Evolutionary conservation across 23 tunicate species (phyloP).

Genomic region (Trididemnum nubilum): DNA sequence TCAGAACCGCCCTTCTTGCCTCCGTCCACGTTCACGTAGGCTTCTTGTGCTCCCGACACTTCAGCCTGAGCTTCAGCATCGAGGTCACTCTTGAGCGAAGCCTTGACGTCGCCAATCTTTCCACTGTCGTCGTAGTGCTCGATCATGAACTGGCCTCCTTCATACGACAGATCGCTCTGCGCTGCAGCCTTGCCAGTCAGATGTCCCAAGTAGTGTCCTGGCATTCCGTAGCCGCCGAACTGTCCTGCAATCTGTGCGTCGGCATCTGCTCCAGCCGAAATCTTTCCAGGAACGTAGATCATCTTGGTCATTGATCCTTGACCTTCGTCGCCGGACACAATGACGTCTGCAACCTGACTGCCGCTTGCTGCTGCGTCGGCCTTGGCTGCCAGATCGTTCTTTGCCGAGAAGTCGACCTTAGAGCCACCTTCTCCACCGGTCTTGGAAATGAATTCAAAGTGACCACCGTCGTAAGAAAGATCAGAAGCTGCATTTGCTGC

Average conservation of each 20-base stretch:
- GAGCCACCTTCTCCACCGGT: background rate
- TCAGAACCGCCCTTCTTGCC: background rate
- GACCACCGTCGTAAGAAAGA: background rate
- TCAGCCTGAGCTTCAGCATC: background rate
- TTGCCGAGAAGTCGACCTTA: background rate
- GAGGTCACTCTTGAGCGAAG: background rate
- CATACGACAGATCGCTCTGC: constrained; percentile 1
- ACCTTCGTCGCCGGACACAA: background rate
- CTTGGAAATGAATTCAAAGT: constrained; percentile 2
- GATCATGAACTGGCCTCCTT: background rate
- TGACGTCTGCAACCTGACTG: constrained; percentile 12
- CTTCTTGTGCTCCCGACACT: background rate
- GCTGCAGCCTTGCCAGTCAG: constrained; percentile 5
- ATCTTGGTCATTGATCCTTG: background rate
- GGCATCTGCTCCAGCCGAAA: constrained; percentile 23
- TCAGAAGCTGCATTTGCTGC: background rate
- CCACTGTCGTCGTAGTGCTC: constrained; percentile 4
- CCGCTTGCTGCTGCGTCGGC: constrained; percentile 6
- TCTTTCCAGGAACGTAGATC: constrained; percentile 15
- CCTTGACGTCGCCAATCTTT: background rate
- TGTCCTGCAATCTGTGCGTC: background rate
- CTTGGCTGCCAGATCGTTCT: constrained; percentile 11
- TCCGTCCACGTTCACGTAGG: background rate
- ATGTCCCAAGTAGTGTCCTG: background rate
- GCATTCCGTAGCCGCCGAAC: background rate